phyloP scores from a whole-genome alignment of 2,113 vertebrate species.

The Plecotus auritus region DNA sequence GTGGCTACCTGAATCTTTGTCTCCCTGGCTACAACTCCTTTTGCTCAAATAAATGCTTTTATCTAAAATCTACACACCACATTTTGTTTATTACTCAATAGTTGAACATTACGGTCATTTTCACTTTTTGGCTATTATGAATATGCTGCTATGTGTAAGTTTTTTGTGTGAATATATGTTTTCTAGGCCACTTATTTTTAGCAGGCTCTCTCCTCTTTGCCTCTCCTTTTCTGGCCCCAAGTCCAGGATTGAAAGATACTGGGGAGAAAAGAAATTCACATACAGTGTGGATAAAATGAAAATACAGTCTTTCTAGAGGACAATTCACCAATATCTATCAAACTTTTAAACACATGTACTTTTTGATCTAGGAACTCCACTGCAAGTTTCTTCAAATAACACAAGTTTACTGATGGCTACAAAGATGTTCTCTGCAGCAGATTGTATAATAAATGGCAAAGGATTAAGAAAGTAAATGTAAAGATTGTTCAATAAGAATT shows the following conservation, averaged over 20 bases:
- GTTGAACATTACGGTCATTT: neutral
- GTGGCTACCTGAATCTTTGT: neutral
- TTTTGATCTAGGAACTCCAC: neutral
- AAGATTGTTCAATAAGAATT: constrained; percentile 18
- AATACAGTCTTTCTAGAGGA: neutral
- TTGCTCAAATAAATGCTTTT: neutral
- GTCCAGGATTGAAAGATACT: neutral
- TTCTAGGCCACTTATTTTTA: constrained; percentile 1
- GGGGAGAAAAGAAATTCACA: neutral
- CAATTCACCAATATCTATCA: neutral
- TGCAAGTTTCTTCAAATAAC: neutral
- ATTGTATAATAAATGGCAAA: neutral
- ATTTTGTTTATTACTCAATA: neutral
- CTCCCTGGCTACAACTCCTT: neutral
- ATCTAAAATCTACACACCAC: neutral
- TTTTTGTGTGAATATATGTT: neutral
- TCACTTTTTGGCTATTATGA: neutral
- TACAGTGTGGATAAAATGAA: neutral
- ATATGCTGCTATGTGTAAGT: neutral
- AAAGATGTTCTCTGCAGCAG: neutral
- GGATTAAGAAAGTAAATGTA: neutral
- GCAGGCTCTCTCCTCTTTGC: neutral
- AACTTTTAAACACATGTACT: neutral
- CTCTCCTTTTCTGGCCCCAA: neutral
- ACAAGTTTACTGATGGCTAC: neutral